Conservation (phyloP, 2,888 invertebrate species). For the Perdita meconis region DNA sequence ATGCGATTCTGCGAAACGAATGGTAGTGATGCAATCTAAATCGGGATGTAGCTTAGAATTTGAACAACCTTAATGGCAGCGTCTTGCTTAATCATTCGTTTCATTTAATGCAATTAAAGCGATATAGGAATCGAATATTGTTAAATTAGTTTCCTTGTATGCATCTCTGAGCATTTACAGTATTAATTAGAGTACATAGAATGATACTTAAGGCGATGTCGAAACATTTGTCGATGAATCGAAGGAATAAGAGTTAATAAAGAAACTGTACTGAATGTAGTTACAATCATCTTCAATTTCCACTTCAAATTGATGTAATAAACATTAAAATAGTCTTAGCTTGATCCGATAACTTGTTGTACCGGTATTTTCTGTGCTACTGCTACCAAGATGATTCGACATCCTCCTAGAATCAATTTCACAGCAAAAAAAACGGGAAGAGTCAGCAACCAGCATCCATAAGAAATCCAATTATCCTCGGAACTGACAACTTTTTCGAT, state of each 20-base stretch:
- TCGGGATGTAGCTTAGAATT: background rate
- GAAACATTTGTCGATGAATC: background rate
- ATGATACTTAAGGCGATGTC: background rate
- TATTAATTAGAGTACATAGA: background rate
- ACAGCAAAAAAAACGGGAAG: too few relatives aligned
- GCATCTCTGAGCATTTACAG: background rate
- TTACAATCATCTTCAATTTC: too few relatives aligned
- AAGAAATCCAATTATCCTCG: too few relatives aligned
- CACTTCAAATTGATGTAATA: background rate
- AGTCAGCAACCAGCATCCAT: too few relatives aligned
- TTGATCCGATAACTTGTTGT: too few relatives aligned
- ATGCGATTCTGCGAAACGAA: background rate
- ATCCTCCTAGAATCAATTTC: too few relatives aligned
- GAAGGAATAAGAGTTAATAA: background rate
- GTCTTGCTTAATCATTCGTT: too few relatives aligned
- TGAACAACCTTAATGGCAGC: background rate
- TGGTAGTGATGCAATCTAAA: background rate
- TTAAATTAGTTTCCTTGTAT: background rate
- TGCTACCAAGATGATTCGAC: too few relatives aligned
- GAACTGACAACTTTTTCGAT: too few relatives aligned
- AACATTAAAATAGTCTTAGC: too few relatives aligned
- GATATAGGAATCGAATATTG: background rate
- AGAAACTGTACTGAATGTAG: background rate
- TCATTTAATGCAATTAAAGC: slow-evolving; percentile 3
- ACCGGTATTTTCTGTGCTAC: too few relatives aligned